Percentiles rank a stretch among this genome's conserved stretches.
Evolutionary conservation across 2,888 invertebrate species (phyloP).

Genomic region (Drosophila falleni): DNA sequence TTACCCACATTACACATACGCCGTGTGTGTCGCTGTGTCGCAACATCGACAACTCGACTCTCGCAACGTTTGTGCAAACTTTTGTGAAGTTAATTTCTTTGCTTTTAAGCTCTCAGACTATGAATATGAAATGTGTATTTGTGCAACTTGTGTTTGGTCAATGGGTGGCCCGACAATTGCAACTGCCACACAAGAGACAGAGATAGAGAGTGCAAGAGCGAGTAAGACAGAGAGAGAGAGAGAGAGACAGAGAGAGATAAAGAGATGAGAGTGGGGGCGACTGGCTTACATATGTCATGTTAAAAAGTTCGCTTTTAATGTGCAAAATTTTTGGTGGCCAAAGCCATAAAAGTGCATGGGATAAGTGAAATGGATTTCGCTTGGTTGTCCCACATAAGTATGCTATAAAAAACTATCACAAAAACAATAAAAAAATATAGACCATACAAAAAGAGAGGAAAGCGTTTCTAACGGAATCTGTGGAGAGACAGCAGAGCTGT

Average conservation of each 20-base stretch:
- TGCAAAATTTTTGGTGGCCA: slow-evolving; percentile 75
- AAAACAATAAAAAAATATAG: slow-evolving; percentile 32
- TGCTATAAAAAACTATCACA: slow-evolving; percentile 70
- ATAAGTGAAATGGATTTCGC: slow-evolving; percentile 78
- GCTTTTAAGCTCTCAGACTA: slow-evolving; percentile 76
- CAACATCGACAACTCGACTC: slow-evolving; percentile 56
- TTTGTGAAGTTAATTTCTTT: slow-evolving; percentile 74
- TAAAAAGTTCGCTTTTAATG: slow-evolving; percentile 76
- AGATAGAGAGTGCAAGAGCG: background rate
- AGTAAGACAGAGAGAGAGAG: background rate
- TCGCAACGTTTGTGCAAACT: slow-evolving; percentile 56
- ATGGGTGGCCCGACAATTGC: slow-evolving; percentile 31
- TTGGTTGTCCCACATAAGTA: slow-evolving; percentile 69
- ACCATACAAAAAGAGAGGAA: background rate
- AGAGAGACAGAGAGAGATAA: too few relatives aligned
- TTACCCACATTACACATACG: slow-evolving; percentile 39
- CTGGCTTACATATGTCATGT: slow-evolving; percentile 77
- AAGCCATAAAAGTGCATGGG: slow-evolving; percentile 78
- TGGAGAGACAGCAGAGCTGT: slow-evolving; percentile 25
- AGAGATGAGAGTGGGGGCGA: background rate
- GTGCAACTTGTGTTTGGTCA: slow-evolving; percentile 75
- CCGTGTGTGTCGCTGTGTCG: slow-evolving; percentile 68
- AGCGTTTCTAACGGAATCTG: slow-evolving; percentile 30
- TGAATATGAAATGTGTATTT: slow-evolving; percentile 80
- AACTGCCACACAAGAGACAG: background rate